Evolutionary conservation across 2,888 invertebrate species (phyloP).

Genomic region (Diaphora mendica): DNA sequence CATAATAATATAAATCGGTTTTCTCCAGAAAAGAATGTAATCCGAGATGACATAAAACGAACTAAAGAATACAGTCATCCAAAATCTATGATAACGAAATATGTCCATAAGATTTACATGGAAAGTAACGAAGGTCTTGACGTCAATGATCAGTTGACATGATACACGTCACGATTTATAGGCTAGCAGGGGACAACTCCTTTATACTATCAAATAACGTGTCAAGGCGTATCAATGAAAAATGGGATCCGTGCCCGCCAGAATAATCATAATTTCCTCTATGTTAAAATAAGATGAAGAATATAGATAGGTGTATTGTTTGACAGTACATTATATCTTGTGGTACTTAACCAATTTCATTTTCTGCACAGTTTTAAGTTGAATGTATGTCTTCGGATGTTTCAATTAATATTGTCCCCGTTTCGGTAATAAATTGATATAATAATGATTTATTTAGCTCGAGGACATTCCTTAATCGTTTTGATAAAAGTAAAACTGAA

Average conservation of each 20-base stretch:
- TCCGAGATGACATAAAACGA: background rate
- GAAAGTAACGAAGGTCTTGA: constrained; percentile 42
- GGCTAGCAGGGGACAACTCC: constrained; percentile 20
- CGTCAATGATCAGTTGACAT: constrained; percentile 37
- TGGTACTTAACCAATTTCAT: too few relatives aligned
- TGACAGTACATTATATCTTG: background rate
- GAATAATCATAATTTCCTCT: constrained; percentile 39
- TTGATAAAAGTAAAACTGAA: background rate
- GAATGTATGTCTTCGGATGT: background rate
- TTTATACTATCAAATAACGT: constrained; percentile 32
- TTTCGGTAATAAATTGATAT: background rate
- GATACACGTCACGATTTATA: constrained; percentile 44
- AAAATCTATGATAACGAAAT: background rate
- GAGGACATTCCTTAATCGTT: background rate
- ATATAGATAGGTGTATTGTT: background rate
- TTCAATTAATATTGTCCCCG: background rate
- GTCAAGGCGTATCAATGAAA: constrained; percentile 40
- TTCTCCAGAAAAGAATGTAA: background rate
- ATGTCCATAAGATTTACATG: constrained; percentile 7
- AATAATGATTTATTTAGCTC: background rate
- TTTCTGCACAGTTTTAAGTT: background rate
- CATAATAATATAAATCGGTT: background rate
- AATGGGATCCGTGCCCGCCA: constrained; percentile 23
- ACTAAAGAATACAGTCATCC: constrained; percentile 1
- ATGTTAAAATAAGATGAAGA: constrained; percentile 4